A percentile compares a stretch with the other conserved stretches of the same genome.
phyloP scores from a whole-genome alignment of 2,797 vertebrate species.

The Lemur catta region DNA sequence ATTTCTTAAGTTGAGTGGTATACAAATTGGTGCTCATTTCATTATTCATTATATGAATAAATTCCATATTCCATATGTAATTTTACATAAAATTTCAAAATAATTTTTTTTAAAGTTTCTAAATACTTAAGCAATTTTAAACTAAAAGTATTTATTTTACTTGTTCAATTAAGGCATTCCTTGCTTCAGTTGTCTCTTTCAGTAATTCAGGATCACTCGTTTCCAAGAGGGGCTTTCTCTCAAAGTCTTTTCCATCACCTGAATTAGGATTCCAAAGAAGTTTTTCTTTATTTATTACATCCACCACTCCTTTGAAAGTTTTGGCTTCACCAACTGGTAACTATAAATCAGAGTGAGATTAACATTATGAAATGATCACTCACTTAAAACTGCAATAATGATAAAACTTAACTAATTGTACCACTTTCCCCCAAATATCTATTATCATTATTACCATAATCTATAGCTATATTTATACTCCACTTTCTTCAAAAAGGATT shows the following conservation, averaged over 20 bases:
- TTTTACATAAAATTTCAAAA: conserved; percentile 23
- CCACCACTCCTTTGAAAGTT: conserved; percentile 92
- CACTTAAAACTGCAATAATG: not conserved
- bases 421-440: not conserved
- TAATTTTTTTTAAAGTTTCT: conserved; percentile 5
- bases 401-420: not conserved
- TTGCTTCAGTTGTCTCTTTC: conserved; percentile 87
- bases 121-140: conserved; percentile 56
- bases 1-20: not conserved
- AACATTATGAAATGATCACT: conserved; percentile 24
- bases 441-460: not conserved
- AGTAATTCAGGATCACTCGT: conserved; percentile 87
- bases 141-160: conserved; percentile 83
- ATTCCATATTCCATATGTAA: not conserved
- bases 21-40: not conserved
- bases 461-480: not conserved
- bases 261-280: conserved; percentile 86
- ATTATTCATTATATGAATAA: not conserved
- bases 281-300: conserved; percentile 91
- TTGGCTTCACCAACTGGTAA: conserved; percentile 93
- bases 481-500: conserved; percentile 29
- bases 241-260: conserved; percentile 90
- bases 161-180: conserved; percentile 94
- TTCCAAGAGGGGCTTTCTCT: conserved; percentile 84
- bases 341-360: conserved; percentile 78